Base-by-base conservation (phyloP, 1,140 invertebrate species). In the Micrasema minimum region DNA sequence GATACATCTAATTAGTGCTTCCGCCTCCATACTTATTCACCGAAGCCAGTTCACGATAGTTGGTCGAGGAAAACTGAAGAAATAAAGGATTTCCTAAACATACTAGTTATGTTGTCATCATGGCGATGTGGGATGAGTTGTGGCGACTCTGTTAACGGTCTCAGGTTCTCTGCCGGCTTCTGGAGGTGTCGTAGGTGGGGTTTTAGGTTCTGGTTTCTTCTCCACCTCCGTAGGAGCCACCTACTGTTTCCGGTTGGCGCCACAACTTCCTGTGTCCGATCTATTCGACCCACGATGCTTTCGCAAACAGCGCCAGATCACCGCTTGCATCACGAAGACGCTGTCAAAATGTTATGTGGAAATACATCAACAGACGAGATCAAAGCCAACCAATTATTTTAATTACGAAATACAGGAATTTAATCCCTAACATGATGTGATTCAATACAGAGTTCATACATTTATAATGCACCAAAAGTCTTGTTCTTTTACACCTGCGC, bases 221-320 rank as follows among this genome's bases (percentile, higher is more conserved):
- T 55, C 12, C 22, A 14, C 26, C 26, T 31, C 50, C 23, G 9
- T 12, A 14, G 5, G 20, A 20, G 18, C n/a, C 26, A 35, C 57
- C 59, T 23, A 64, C 43, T 20, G 12, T 46, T 64, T 46, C 59
- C 59, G 20, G 59, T 37, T 22, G 14, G 16, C 43, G 59, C 59
- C 59, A 46, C 14, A 9, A 16, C 26, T 64, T 64, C 59, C 59
- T 64, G 59, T 37, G 23, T 64, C 59, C 59, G 59, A 22, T 64
- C 41, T 45, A 20, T 20, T n/a, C 22, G 41, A n/a, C 59, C 59
- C 59, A 64, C 59, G n/a, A n/a, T 16, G 14, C 38, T 57, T 22
- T 16, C 23, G 22, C 23, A 16, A 14, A 20, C 48, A 7, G 22
- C 22, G 1, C 18, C 48, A 51, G 18, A 51, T 51, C 20, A 22